Conservation (phyloP, 2,113 vertebrate species). For the Paradoxurus hermaphroditus region DNA sequence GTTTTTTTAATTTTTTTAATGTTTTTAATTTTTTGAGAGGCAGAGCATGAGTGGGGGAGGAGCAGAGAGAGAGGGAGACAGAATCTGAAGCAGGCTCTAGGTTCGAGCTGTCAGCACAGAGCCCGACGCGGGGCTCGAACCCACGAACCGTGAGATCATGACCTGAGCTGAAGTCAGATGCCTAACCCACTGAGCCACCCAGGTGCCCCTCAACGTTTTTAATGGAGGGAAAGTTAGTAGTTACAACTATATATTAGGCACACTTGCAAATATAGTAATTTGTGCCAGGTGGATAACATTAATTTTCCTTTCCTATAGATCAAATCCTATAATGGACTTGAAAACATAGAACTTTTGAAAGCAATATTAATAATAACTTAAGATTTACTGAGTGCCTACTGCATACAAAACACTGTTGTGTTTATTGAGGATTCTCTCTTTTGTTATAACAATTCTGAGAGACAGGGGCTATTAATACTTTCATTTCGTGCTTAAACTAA, state of each 20-base stretch:
- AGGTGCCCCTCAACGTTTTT: too few relatives aligned
- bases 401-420: not conserved
- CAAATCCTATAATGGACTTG: not conserved
- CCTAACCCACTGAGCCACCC: too few relatives aligned
- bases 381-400: not conserved
- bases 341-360: not conserved
- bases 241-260: not conserved
- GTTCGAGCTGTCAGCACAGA: too few relatives aligned
- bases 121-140: too few relatives aligned
- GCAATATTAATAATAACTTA: not conserved
- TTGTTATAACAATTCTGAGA: not conserved
- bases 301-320: not conserved
- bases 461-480: not conserved
- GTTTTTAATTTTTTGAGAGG: too few relatives aligned
- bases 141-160: too few relatives aligned
- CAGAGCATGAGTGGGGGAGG: too few relatives aligned
- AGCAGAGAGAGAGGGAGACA: too few relatives aligned
- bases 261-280: not conserved
- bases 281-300: not conserved
- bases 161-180: too few relatives aligned
- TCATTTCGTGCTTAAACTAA: not conserved
- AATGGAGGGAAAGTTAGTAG: not conserved
- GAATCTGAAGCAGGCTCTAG: too few relatives aligned
- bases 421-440: not conserved
- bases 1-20: too few relatives aligned